phyloP scores from a whole-genome alignment of 1,140 invertebrate genomes.

The Caenorhabditis latens region DNA sequence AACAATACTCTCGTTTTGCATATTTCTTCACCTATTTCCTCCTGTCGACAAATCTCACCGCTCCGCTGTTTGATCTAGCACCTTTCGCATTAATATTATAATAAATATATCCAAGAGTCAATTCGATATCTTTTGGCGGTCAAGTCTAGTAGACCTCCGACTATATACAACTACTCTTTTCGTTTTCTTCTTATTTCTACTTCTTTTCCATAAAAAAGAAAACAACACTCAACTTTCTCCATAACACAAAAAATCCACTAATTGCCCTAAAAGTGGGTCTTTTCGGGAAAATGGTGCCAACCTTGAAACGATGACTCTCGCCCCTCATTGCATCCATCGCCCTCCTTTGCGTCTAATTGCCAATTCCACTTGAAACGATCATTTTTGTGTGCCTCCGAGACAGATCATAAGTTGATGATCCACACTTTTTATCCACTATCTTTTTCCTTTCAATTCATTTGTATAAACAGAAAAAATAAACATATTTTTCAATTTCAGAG shows the following conservation, averaged over 20 bases:
- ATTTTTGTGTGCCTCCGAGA: constrained; percentile 29
- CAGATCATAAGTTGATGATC: constrained; percentile 35
- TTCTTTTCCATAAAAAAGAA: neutral
- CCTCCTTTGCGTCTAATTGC: neutral
- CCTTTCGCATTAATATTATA: constrained; percentile 46
- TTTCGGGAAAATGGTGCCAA: constrained; percentile 47
- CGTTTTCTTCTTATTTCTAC: neutral
- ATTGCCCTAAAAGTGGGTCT: constrained; percentile 36
- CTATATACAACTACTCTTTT: neutral
- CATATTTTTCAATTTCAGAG: neutral
- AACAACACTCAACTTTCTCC: neutral
- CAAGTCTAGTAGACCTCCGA: neutral
- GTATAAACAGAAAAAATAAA: neutral
- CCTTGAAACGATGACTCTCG: constrained; percentile 38
- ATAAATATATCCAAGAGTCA: constrained; percentile 22
- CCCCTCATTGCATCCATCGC: neutral
- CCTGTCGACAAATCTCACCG: neutral
- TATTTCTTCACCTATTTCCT: neutral
- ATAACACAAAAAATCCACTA: constrained; percentile 29
- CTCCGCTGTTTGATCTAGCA: constrained; percentile 36
- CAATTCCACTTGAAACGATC: constrained; percentile 52
- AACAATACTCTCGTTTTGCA: constrained; percentile 36
- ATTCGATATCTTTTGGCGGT: constrained; percentile 23
- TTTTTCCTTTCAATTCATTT: neutral
- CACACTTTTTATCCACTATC: constrained; percentile 2